phyloP scores from a whole-genome alignment of 2,113 vertebrate species.

The Gracilinanus agilis region DNA sequence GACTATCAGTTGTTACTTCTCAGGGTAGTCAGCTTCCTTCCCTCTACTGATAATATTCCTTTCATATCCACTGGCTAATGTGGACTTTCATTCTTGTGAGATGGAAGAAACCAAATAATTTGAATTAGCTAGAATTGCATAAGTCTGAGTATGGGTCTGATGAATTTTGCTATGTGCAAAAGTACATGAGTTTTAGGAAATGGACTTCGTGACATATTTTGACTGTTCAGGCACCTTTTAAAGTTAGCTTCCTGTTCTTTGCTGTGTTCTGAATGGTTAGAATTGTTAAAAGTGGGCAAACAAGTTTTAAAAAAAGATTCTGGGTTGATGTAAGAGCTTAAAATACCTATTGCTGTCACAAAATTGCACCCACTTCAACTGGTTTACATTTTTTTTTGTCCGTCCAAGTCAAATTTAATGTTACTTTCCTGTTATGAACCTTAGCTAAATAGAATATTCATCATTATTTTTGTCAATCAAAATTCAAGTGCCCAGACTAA shows the following conservation, averaged over 20 bases:
- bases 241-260: background rate
- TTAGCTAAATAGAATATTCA: conserved; percentile 44
- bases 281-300: background rate
- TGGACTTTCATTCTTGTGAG: background rate
- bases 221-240: background rate
- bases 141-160: background rate
- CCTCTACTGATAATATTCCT: background rate
- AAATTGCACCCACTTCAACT: background rate
- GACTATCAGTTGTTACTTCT: background rate
- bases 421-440: conserved; percentile 18
- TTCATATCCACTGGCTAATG: background rate
- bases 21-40: background rate
- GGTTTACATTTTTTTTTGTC: background rate
- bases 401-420: conserved; percentile 16
- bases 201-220: background rate
- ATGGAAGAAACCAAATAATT: background rate
- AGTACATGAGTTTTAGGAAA: background rate
- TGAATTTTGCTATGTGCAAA: background rate
- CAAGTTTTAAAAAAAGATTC: conserved; percentile 6
- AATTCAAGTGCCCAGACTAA: conserved; percentile 36
- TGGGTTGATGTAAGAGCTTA: background rate
- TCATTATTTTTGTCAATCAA: conserved; percentile 59
- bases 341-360: background rate
- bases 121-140: background rate
- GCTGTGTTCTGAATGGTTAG: background rate